A percentile compares a stretch with the other conserved stretches of the same genome.
phyloP scores from a whole-genome alignment of 2,888 invertebrate genomes.

The Frankliniella fusca region DNA sequence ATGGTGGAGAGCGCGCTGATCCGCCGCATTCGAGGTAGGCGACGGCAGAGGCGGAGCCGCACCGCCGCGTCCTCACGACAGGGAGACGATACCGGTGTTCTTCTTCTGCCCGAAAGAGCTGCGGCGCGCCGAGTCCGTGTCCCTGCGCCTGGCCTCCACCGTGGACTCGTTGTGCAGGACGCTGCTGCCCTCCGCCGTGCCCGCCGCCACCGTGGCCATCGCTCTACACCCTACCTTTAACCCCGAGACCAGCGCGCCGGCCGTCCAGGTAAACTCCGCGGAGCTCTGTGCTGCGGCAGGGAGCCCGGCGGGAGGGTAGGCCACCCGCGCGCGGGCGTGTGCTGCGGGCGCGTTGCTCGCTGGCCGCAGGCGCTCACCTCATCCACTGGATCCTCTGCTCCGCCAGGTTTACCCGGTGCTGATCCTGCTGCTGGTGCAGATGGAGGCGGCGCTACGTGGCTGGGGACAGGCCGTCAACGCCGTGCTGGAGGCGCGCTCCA shows the following conservation, averaged over 20 bases:
- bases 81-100: too few relatives aligned
- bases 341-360: background rate
- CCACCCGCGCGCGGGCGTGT: background rate
- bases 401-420: slow-evolving; percentile 28
- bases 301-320: background rate
- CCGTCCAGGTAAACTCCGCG: background rate
- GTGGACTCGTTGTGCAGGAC: slow-evolving; percentile 5
- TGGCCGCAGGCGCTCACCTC: background rate
- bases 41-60: background rate
- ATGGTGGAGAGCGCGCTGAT: slow-evolving; percentile 18
- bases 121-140: background rate
- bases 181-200: slow-evolving; percentile 6
- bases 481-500: slow-evolving; percentile 17
- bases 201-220: slow-evolving; percentile 12
- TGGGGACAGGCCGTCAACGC: slow-evolving; percentile 29
- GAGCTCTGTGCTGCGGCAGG: too few relatives aligned
- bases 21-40: slow-evolving; percentile 2
- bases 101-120: background rate
- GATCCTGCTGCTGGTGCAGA: slow-evolving; percentile 31
- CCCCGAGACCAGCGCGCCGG: background rate
- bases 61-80: background rate
- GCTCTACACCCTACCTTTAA: background rate
- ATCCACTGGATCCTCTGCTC: background rate
- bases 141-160: slow-evolving; percentile 14
- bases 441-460: slow-evolving; percentile 30